Evolutionary conservation across 2,888 invertebrate genomes (phyloP), one percentile per base, ranked within the genome.

Genomic region (Frankliniella fusca): DNA sequence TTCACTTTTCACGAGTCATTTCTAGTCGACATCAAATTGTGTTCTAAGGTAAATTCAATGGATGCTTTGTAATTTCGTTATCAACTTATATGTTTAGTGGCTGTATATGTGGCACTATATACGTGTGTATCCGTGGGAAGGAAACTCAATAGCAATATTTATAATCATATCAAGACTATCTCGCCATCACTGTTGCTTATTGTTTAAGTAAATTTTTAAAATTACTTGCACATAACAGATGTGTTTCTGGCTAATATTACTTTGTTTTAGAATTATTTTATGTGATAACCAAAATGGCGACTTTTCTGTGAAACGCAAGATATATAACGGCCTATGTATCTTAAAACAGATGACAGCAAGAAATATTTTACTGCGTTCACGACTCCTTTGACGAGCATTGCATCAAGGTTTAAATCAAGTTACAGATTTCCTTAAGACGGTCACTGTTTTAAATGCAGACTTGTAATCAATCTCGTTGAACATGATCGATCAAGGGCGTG

Each of bases 151-250:
- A 27, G 70, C 70, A 76, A 76, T 76, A 76, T 27, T 76, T 7
- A 20, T 54, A 76, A 76, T 76, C 70, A 76, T 76, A 76, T 76
- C 70, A 76, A 76, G 70, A 76, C 70, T 76, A 27, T 76, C 54
- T 54, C 20, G 23, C 70, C 27, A 23, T 76, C 70, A 76, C 70
- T 76, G 70, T 76, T 76, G 70, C 70, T 76, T 76, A 76, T 27
- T 76, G 27, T 76, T 76, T 76, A 76, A 76, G 70, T 76, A 27
- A 76, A 76, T 10, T 76, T 76, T 76, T 27, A 9, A 12, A 12
- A 27, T 76, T n/a, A n/a, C n/a, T 27, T 76, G 27, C 70, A 76
- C 70, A 11, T 76, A 76, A 27, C 23, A 9, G 2, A 27, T 23
- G 9, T 76, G 12, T n/a, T 12, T 27, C 70, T 12, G 9, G 70